Base-by-base conservation (phyloP, 2,888 invertebrate species). In the Scaptomyza polygonia region DNA sequence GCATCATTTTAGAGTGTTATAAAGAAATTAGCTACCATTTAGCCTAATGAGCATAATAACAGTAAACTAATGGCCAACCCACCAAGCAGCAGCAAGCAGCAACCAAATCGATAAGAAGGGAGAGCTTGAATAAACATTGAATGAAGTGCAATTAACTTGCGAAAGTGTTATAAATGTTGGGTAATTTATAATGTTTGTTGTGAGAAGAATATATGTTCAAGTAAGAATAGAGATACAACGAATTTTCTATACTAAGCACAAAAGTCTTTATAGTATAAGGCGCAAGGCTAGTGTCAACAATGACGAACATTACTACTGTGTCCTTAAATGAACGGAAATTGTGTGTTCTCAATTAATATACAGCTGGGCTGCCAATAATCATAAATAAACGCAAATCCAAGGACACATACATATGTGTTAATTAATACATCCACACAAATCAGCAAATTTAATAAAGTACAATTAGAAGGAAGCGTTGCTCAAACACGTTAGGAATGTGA, bases 21-120 rank as follows among this genome's bases (percentile, higher is more conserved):
- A 79, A 86, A 86, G 84, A 86, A 86, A 86, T 83, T 83, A 83
- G 84, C 84, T 56, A 68, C 63, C 81, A 83, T 83, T 81, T 86
- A 86, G 81, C 59, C 67, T 80, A 83, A 83, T 83, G 82, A 80
- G 78, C 52, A 80, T 80, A 83, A 83, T 83, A 86, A 83, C 78
- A 83, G 68, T 61, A 78, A 78, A 86, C 81, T 80, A 83, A 83
- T 83, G 76, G 66, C 65, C 55, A 51, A 48, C 44, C 45, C 25
- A 39, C 29, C 53, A 43, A 47, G 48, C 18, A 40, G 34, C 57
- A 49, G 59, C 9, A 49, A 49, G 36, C 14, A 11, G n/a, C 0
- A n/a, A n/a, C n/a, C n/a, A 36, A 49, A 34, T 3, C 39, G 8
- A 12, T 39, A 47, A 32, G 48, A 34, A 45, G 57, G 12, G 47